Base-by-base conservation (phyloP, 2,888 invertebrate species). In the Mactromeris polynyma region DNA sequence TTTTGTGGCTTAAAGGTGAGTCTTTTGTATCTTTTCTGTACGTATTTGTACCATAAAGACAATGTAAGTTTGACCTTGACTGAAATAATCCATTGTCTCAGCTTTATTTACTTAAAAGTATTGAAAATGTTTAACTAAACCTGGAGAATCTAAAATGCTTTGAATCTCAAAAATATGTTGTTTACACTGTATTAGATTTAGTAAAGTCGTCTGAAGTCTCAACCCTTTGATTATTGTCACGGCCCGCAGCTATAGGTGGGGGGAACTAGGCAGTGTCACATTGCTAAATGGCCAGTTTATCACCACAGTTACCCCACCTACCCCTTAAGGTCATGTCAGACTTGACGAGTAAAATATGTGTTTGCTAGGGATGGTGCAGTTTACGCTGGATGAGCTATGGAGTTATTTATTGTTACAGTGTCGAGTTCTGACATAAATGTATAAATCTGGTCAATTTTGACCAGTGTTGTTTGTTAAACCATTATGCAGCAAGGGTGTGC, bases 221-320 rank as follows among this genome's bases (percentile, higher is more conserved):
- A 83, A 83, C 46, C 51, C 73, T 83, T 83, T 84, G 84, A 84
- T 84, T 78, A 78, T 19, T 19, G 33, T 77, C 42, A 36, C 17
- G 36, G 51, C 84, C 36, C n/a, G 38, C 0, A 77, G 84, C 21
- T 84, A 54, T 84, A 78, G 84, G 83, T 40, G 54, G 84, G 83
- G 46, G 42, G 17, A 46, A 46, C 54, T 33, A 36, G 31, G 31
- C 54, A 78, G 46, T 84, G 84, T 84, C 91, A 91, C 81, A 85
- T 81, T 89, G 58, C 77, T 77, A 83, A 89, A 88, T 83, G 54
- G 80, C 84, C 84, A 51, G 82, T 89, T 88, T 86, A 80, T 88
- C 88, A 87, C n/a, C 36, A 54, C 46, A 42, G 51, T 77, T 81
- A 86, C 89, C 91, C 88, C 91, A 89, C 91, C 91, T 73, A 86